phyloP scores from a whole-genome alignment of 2,888 invertebrate genomes.

The Raillietiella orientalis region DNA sequence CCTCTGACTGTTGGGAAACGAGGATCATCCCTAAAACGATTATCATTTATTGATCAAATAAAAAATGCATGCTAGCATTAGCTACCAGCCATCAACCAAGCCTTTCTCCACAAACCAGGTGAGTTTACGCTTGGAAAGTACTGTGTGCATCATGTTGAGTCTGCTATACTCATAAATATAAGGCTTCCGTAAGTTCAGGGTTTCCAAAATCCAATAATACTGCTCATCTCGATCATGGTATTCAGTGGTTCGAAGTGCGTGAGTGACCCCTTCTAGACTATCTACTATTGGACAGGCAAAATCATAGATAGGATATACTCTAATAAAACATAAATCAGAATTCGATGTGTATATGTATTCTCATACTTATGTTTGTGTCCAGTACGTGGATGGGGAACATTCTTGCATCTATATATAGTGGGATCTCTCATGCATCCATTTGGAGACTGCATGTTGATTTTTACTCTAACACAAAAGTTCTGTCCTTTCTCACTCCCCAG shows the following conservation, averaged over 20 bases:
- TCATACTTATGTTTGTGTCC: slow-evolving; percentile 72
- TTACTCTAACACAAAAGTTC: slow-evolving; percentile 75
- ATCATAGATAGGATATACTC: slow-evolving; percentile 97
- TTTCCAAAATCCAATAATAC: slow-evolving; percentile 87
- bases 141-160: slow-evolving; percentile 91
- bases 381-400: slow-evolving; percentile 70
- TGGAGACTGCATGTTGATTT: slow-evolving; percentile 79
- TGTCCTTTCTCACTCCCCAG: slow-evolving; percentile 41
- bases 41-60: slow-evolving; percentile 2
- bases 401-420: slow-evolving; percentile 91
- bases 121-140: slow-evolving; percentile 80
- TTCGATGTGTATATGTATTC: slow-evolving; percentile 2
- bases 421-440: slow-evolving; percentile 96
- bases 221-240: slow-evolving; percentile 94
- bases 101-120: slow-evolving; percentile 93
- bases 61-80: slow-evolving; percentile 6
- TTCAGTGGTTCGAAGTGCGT: slow-evolving; percentile 87
- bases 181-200: slow-evolving; percentile 50
- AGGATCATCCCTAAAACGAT: slow-evolving; percentile 63
- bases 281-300: slow-evolving; percentile 99
- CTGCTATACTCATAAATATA: slow-evolving; percentile 89
- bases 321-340: slow-evolving; percentile 14
- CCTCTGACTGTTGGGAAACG: slow-evolving; percentile 94
- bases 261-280: slow-evolving; percentile 84
- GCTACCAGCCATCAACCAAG: slow-evolving; percentile 77